Conservation (phyloP, 2,888 invertebrate genomes). For the Dinocampus coccinellae region DNA sequence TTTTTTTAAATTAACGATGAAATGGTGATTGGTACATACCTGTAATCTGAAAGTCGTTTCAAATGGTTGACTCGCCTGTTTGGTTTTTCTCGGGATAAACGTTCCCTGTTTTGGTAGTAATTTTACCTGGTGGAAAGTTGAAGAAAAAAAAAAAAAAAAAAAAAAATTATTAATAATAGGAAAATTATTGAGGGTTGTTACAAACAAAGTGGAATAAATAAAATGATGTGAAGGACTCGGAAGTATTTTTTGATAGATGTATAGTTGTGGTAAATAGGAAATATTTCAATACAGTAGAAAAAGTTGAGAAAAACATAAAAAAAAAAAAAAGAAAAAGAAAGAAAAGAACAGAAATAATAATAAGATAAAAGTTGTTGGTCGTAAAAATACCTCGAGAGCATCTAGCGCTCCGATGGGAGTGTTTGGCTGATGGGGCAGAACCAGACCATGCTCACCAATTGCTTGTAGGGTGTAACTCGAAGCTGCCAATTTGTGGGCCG, state of each 20-base stretch:
- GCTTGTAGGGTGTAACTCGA: constrained; percentile 77
- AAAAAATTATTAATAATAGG: constrained; percentile 2
- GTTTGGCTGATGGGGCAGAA: constrained; percentile 80
- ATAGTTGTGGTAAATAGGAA: background rate
- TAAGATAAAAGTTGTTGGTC: constrained; percentile 18
- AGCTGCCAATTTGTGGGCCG: constrained; percentile 77
- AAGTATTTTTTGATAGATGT: background rate
- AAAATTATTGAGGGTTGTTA: constrained; percentile 20
- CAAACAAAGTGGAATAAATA: background rate
- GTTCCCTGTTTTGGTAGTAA: constrained; percentile 65
- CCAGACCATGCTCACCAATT: constrained; percentile 74
- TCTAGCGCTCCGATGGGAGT: constrained; percentile 78
- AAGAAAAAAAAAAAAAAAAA: constrained; percentile 20
- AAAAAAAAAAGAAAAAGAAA: background rate
- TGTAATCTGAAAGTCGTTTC: constrained; percentile 74
- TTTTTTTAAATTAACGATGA: constrained; percentile 8
- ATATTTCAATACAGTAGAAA: background rate
- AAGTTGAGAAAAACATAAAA: background rate
- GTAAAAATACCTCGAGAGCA: constrained; percentile 67
- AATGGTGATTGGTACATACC: constrained; percentile 50
- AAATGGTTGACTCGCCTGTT: constrained; percentile 72
- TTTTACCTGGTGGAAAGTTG: constrained; percentile 58
- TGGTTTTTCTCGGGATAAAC: constrained; percentile 58
- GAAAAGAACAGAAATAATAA: background rate
- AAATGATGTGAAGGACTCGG: background rate